These are phyloP conservation scores for Meganola albula DNA, from an alignment of 2,888 invertebrate species.

Conservation along the genomic window DNA sequence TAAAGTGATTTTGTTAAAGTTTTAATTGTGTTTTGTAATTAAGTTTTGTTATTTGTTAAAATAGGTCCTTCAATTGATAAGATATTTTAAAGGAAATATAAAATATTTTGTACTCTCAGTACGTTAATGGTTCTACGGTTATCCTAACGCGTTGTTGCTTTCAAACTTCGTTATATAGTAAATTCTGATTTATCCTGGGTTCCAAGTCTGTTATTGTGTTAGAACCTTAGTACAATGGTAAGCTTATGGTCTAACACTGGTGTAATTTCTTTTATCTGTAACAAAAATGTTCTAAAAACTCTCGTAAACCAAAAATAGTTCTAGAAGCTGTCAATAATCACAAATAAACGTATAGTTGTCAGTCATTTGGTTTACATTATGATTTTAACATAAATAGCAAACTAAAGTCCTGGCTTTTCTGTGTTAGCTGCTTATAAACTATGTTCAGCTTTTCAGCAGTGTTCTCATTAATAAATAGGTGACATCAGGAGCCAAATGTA, in stretches of 20 bases:
- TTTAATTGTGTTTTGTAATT: slow-evolving; percentile 67
- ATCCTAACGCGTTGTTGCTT: slow-evolving; percentile 27
- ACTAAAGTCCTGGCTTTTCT: slow-evolving; percentile 15
- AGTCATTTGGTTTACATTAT: too few relatives aligned
- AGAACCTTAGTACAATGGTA: too few relatives aligned
- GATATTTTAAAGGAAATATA: slow-evolving; percentile 31
- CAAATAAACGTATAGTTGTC: too few relatives aligned
- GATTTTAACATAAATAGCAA: too few relatives aligned
- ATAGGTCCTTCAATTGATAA: slow-evolving; percentile 41
- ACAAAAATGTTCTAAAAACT: too few relatives aligned
- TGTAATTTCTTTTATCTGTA: too few relatives aligned
- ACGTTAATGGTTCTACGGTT: slow-evolving; percentile 29
- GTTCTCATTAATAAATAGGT: slow-evolving; percentile 40
- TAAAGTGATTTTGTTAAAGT: slow-evolving; percentile 78
- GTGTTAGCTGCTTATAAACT: slow-evolving; percentile 19
- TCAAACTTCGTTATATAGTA: slow-evolving; percentile 26
- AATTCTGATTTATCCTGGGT: slow-evolving; percentile 20
- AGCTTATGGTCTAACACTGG: too few relatives aligned
- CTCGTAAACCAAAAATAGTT: too few relatives aligned
- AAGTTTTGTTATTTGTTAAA: slow-evolving; percentile 76
- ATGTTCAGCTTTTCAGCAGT: slow-evolving; percentile 37
- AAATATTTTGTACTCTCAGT: slow-evolving; percentile 28
- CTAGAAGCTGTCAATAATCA: too few relatives aligned
- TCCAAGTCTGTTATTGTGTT: too few relatives aligned
- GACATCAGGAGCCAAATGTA: slow-evolving; percentile 70